A percentile compares a stretch with the other conserved stretches of the same genome.
These are phyloP conservation scores for Saguinus midas DNA, from an alignment of 2,113 vertebrate species.

Conservation along the genomic window DNA sequence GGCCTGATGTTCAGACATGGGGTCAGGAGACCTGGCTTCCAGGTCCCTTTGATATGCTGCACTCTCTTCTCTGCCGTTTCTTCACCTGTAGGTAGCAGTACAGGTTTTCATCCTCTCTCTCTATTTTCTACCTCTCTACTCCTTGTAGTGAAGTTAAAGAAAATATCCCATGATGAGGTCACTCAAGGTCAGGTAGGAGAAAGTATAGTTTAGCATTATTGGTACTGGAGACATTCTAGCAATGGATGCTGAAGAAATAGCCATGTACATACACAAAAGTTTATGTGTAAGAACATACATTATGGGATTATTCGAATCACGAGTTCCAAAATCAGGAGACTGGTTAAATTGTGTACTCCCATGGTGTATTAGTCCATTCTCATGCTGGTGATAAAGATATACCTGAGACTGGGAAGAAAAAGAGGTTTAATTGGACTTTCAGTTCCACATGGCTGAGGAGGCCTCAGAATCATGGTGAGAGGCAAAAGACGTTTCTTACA, in stretches of 20 bases:
- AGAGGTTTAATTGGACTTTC: too few relatives aligned
- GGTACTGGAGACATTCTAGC: slow-evolving; percentile 6
- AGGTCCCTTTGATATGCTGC: not conserved
- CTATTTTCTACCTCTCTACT: not conserved
- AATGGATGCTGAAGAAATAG: not conserved
- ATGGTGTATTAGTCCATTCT: too few relatives aligned
- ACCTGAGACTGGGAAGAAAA: too few relatives aligned
- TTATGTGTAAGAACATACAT: not conserved
- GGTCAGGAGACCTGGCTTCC: not conserved
- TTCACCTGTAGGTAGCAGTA: rapidly evolving
- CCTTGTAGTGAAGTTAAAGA: not conserved
- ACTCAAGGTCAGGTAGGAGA: not conserved
- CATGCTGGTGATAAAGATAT: too few relatives aligned
- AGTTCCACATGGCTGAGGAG: too few relatives aligned
- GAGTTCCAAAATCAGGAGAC: not conserved
- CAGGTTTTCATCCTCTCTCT: too few relatives aligned
- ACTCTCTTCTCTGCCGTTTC: not conserved
- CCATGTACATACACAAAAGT: not conserved
- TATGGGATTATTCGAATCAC: not conserved
- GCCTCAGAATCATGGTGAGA: too few relatives aligned
- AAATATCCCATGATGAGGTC: not conserved
- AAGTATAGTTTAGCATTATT: not conserved
- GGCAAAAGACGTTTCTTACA: too few relatives aligned
- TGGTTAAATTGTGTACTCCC: not conserved
- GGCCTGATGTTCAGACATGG: not conserved